Base-by-base conservation (phyloP, 2,113 vertebrate species). In the Ciconia boyciana region DNA sequence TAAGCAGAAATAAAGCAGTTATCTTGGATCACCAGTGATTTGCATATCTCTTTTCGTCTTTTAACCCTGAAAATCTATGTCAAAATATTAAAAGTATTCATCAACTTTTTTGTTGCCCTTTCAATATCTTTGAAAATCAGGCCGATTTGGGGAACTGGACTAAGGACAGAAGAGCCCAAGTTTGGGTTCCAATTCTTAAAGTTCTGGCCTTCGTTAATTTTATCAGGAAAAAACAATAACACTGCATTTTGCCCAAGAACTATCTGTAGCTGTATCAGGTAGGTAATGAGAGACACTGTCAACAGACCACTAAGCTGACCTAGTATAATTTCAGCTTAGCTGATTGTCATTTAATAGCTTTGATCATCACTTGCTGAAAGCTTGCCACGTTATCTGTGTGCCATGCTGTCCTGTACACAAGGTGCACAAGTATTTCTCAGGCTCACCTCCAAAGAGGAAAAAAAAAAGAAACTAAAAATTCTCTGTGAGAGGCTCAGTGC, bases 301-400 rank as follows among this genome's bases (percentile, higher is more conserved):
- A 96, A 62, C 90, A 91, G 51, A 70, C 13, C 36, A 62, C 89
- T 95, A 96, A 96, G 83, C 61, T 88, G 83, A 83, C 66, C 36
- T 15, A 52, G 76, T 43, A 83, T 57, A 93, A 94, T 96, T 96
- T 94, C 92, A 90, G 62, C 16, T 83, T 34, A 86, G 71, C 58
- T 80, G 82, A 70, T 39, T 1, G n/a, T 58, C 58, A 83, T 91
- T 96, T 95, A 90, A 90, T 89, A 91, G 68, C 24, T 95, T 71
- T 88, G 89, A 95, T 93, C 89, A 97, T 90, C 31, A 70, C 71
- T 93, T 94, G 84, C 66, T 95, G 97, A 96, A 97, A 96, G 51
- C 74, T 94, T 95, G 77, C 55, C 71, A 60, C 2, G 1, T 60
- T 83, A 68, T 43, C 78, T 65, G 32, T 66, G 46, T 79, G 60